Conservation (phyloP, 2,888 invertebrate species). For the Drosophila kuntzei region DNA sequence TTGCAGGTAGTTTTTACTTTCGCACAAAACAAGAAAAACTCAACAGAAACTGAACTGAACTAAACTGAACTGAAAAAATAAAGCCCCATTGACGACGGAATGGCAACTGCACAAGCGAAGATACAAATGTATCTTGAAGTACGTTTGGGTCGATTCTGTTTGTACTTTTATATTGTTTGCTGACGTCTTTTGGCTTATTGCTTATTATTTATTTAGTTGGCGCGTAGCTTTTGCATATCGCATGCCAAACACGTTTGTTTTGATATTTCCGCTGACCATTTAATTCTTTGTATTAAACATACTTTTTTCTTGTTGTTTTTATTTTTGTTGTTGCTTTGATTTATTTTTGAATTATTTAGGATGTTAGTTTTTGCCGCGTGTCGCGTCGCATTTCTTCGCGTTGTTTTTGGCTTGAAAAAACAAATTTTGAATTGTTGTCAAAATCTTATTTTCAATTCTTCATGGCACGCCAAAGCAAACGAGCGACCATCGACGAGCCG, state of each 20-base stretch:
- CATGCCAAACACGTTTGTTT: conserved; percentile 72
- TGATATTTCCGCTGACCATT: conserved; percentile 68
- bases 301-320: conserved; percentile 50
- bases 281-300: conserved; percentile 54
- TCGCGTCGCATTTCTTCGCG: conserved; percentile 71
- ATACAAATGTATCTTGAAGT: conserved; percentile 67
- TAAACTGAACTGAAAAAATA: conserved; percentile 6
- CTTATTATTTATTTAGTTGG: conserved; percentile 66
- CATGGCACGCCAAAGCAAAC: conserved; percentile 69
- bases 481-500: conserved; percentile 57
- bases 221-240: conserved; percentile 50
- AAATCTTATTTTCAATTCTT: conserved; percentile 73
- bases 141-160: conserved; percentile 44
- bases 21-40: conserved; percentile 65
- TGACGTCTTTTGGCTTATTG: conserved; percentile 56
- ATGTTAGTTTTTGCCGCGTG: conserved; percentile 38
- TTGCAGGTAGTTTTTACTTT: conserved; percentile 80
- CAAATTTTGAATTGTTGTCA: conserved; percentile 64
- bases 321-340: conserved; percentile 23
- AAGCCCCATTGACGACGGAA: conserved; percentile 22
- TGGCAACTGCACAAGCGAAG: conserved; percentile 47
- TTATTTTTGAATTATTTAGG: conserved; percentile 12
- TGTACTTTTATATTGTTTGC: conserved; percentile 43
- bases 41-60: conserved; percentile 35
- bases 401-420: conserved; percentile 63